Evolutionary conservation across 2,113 vertebrate genomes (phyloP).

Genomic region (Naja naja): DNA sequence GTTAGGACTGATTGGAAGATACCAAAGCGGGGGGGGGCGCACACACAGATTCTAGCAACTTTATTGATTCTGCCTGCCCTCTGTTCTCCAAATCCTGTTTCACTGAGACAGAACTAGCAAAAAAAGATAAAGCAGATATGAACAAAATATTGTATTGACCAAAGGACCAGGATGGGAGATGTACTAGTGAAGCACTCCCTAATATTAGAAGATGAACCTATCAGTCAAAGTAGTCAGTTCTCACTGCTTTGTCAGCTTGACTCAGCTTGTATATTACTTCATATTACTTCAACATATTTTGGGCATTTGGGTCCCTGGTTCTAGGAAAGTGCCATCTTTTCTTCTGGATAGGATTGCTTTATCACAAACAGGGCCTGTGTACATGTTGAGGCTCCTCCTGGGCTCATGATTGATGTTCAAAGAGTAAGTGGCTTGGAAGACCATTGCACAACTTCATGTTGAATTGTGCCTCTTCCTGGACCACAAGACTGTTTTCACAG

Average conservation of each 20-base stretch:
- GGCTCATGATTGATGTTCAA: neutral
- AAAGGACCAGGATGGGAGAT: neutral
- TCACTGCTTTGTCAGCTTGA: neutral
- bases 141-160: neutral
- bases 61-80: neutral
- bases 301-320: neutral
- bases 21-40: neutral
- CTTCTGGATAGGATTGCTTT: neutral
- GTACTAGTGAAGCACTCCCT: neutral
- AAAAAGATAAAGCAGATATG: neutral
- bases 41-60: neutral
- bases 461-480: neutral
- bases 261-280: neutral
- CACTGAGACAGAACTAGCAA: neutral
- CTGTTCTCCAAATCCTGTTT: neutral
- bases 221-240: neutral
- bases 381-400: neutral
- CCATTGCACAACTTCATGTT: neutral
- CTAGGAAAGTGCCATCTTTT: neutral
- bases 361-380: neutral
- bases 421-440: neutral
- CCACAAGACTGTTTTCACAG: neutral
- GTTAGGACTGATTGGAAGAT: neutral
- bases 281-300: neutral
- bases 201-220: neutral